A percentile compares a stretch with the other conserved stretches of the same genome.
phyloP scores from a whole-genome alignment of 2,113 vertebrate genomes.

The Clarias gariepinus region DNA sequence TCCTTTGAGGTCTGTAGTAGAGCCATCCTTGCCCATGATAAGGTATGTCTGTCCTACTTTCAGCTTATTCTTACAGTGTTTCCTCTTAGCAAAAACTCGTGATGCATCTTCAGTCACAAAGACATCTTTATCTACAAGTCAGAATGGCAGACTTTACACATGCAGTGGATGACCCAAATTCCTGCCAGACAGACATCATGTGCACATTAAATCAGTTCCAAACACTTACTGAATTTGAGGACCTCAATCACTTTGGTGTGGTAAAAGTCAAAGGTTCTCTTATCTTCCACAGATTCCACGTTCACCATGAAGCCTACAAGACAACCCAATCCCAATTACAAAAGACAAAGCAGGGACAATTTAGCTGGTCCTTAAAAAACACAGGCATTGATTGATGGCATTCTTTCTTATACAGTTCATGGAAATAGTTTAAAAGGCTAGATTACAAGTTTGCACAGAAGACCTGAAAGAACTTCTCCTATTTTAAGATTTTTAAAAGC shows the following conservation, averaged over 20 bases:
- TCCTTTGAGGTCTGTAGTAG: conserved; percentile 63
- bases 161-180: background rate
- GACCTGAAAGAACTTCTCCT: background rate
- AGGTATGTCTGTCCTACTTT: conserved; percentile 57
- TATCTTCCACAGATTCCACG: conserved; percentile 50
- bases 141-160: conserved; percentile 19
- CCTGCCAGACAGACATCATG: background rate
- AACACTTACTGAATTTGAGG: conserved; percentile 65
- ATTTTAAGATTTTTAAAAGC: background rate
- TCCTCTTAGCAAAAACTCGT: conserved; percentile 69
- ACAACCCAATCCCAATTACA: conserved; percentile 15
- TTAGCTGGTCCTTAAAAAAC: background rate
- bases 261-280: conserved; percentile 70
- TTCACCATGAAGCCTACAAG: conserved; percentile 64
- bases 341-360: background rate
- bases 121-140: conserved; percentile 57
- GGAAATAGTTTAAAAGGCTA: background rate
- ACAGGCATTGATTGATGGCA: too few relatives aligned
- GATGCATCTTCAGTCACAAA: conserved; percentile 6
- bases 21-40: conserved; percentile 75
- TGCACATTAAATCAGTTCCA: background rate
- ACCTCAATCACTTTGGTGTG: conserved; percentile 45
- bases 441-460: background rate
- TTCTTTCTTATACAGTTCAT: background rate
- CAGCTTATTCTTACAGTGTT: conserved; percentile 67